phyloP scores from a whole-genome alignment of 2,888 invertebrate genomes.

The Synanthedon andrenaeformis region DNA sequence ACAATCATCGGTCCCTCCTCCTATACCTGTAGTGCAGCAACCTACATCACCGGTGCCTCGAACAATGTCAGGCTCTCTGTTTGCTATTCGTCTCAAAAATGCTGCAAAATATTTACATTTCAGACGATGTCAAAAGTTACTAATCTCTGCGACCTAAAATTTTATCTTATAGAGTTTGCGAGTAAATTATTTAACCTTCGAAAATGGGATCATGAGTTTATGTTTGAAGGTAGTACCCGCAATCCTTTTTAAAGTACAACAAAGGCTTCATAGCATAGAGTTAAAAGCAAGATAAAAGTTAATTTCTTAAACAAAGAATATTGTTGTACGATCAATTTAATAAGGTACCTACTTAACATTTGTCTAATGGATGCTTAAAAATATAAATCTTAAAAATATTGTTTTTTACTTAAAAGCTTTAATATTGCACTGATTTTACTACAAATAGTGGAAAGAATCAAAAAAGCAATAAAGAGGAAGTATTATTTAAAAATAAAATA shows the following conservation, averaged over 20 bases:
- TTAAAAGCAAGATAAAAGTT: no score
- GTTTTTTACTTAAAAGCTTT: background rate
- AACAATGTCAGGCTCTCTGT: slow-evolving; percentile 54
- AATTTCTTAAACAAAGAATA: no score
- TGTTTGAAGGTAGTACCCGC: no score
- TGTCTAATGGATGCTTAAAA: background rate
- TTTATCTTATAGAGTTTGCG: background rate
- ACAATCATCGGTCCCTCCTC: slow-evolving; percentile 16
- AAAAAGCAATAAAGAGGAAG: no score
- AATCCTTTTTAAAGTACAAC: no score
- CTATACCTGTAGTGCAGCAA: slow-evolving; percentile 60
- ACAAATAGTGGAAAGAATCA: no score
- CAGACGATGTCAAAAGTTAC: slow-evolving; percentile 2
- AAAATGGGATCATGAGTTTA: background rate
- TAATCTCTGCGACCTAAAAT: slow-evolving; percentile 2
- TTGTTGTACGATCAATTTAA: background rate
- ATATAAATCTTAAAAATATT: background rate
- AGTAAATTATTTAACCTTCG: background rate
- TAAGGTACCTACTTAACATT: background rate
- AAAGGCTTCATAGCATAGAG: no score
- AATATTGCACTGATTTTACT: no score
- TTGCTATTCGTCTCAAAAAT: slow-evolving; percentile 42
- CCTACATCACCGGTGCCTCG: slow-evolving; percentile 57
- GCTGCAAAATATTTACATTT: slow-evolving; percentile 37
- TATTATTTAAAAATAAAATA: no score